Base-by-base conservation (phyloP, 2,113 vertebrate genomes). In the Sebastes fasciatus region DNA sequence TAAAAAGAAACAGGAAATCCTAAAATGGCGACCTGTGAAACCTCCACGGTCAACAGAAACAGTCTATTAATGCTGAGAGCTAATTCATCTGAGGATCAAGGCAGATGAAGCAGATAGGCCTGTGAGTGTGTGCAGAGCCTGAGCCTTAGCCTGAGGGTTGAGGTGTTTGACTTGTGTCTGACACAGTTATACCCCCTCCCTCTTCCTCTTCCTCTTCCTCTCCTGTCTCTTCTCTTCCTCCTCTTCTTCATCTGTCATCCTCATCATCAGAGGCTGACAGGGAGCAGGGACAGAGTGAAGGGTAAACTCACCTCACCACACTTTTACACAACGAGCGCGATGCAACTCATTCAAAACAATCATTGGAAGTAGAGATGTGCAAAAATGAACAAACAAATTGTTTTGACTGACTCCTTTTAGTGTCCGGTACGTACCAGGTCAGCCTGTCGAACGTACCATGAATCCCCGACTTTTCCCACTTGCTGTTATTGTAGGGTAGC, bases 81-180 rank as follows among this genome's bases (percentile, higher is more conserved):
- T 84, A 84, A 86, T 89, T 86, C 58, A 76, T 63, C 12, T 48
- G 45, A 94, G 94, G 96, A 93, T 87, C 82, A 94, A 90, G 90
- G 91, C 91, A 96, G 96, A 96, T 96, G 92, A 94, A 49, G 64
- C 34, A 16, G 69, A 84, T 83, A 52, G 21, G 71, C 51, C 49
- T 17, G 82, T 73, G 58, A 91, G 40, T 64, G 68, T 48, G 57
- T 51, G 40, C 10, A 34, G 58, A 43, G 34, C 3, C 23, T 87
- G 91, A 81, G 43, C 54, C 48, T 86, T 73, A 79, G 74, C 81
- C 93, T 87, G 71, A 88, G 93, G 93, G 93, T 42, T 89, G 82
- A 82, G 89, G 90, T 92, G 81, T 92, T 91, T 95, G 95, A 96
- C 96, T 96, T 95, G 85, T 93, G 92, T 87, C 91, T 95, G 94